Base-by-base conservation (phyloP, 1,140 invertebrate genomes). In the Scaptomyza pallida region DNA sequence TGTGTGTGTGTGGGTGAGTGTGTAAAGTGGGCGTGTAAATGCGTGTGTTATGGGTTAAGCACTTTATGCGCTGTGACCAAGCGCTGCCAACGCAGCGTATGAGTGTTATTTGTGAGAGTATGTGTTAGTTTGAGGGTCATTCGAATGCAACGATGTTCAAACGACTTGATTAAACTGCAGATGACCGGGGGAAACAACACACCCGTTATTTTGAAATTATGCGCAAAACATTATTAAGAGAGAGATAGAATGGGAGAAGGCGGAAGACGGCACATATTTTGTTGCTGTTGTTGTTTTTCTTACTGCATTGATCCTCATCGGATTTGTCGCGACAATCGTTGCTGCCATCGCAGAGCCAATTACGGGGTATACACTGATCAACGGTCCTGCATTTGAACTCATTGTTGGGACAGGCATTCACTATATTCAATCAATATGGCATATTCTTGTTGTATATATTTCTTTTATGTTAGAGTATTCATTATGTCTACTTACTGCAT, bases 261-360 rank as follows among this genome's bases (percentile, higher is more conserved):
- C 8, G 55, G 48, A 45, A 71, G 21, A 55, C n/a, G n/a, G n/a
- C n/a, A n/a, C n/a, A n/a, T n/a, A n/a, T n/a, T n/a, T n/a, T n/a
- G n/a, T n/a, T n/a, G n/a, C 26, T 45, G 43, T 47, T 17, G 30
- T 54, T 60, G 69, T 75, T 64, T 75, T 37, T 37, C 89, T 92
- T 92, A 61, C 90, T 90, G 80, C 94, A 95, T 75, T 93, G 92
- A 16, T 90, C 89, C 86, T 96, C 95, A 90, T 96, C 95, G 26
- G 94, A 93, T 56, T 93, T 93, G 89, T 95, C 95, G 15, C 92
- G 92, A 92, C 96, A 97, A 91, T 97, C 96, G 67, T 93, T 92
- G 88, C 95, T 94, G 57, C 93, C 93, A 90, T 95, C 96, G 92
- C 97, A 97, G 44, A 95, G 93, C 96, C 96, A 97, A 64, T 95